A percentile compares a stretch with the other conserved stretches of the same genome.
Conservation (phyloP, 2,113 vertebrate genomes). For the Bungarus multicinctus region DNA sequence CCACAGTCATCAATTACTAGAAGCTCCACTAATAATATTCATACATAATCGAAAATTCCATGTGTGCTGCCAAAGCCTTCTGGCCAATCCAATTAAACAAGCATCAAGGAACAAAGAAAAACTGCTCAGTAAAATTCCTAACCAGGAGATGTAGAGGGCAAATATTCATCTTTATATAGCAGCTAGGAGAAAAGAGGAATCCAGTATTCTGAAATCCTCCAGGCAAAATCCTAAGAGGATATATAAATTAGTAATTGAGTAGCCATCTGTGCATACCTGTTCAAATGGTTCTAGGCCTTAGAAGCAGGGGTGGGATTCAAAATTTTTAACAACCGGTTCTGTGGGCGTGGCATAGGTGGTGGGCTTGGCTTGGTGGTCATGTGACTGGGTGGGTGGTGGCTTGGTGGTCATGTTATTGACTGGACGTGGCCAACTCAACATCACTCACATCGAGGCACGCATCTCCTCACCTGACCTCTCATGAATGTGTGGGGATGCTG, state of each 20-base stretch:
- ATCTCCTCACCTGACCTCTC: too few species aligned
- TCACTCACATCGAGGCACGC: too few species aligned
- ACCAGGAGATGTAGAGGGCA: not conserved
- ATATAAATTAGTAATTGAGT: not conserved
- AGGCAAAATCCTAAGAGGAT: not conserved
- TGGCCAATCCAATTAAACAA: not conserved
- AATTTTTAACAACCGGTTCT: too few species aligned
- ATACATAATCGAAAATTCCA: not conserved
- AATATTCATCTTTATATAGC: not conserved
- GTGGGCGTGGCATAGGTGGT: too few species aligned
- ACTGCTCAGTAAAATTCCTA: not conserved
- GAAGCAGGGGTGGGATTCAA: too few species aligned
- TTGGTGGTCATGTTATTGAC: too few species aligned
- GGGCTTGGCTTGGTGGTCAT: too few species aligned
- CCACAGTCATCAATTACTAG: fast-evolving
- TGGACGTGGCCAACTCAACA: too few species aligned
- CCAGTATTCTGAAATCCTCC: not conserved
- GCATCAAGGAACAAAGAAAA: not conserved
- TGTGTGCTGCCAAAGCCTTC: not conserved
- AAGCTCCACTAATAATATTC: not conserved
- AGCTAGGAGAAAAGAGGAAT: fast-evolving
- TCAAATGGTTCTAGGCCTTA: not conserved
- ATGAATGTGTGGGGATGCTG: too few species aligned
- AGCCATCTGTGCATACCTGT: not conserved
- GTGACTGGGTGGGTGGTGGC: too few species aligned